Base-by-base conservation (phyloP, 1,140 invertebrate genomes). In the Apis florea region DNA sequence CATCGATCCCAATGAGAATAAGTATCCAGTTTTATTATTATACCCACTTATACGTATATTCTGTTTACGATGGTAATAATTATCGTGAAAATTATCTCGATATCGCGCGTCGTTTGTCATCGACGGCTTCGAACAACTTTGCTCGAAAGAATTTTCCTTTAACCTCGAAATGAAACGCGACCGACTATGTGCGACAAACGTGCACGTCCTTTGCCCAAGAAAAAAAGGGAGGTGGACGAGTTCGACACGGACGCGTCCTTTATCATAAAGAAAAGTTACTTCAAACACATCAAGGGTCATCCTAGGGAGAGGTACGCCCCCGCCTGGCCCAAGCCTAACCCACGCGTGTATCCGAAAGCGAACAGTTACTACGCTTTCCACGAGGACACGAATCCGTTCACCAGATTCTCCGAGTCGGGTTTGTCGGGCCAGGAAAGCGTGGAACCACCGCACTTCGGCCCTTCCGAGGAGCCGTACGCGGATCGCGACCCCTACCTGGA, bases 1-100 rank as follows among this genome's bases (percentile, higher is more conserved):
- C 90, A 99, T 99, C 91, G 98, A 99, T 95, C 99, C 99, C 40
- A 99, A 99, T 98, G 99, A 99, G 96, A 99, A 98, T 99, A 98
- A 98, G 97, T 98, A 97, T 97, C 82, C 89, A n/a, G n/a, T n/a
- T 21, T 31, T 56, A 12, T 13, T n/a, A n/a, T n/a, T n/a, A n/a
- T n/a, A n/a, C n/a, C n/a, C n/a, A n/a, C n/a, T n/a, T n/a, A n/a
- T n/a, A n/a, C n/a, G n/a, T n/a, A n/a, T n/a, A n/a, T n/a, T n/a
- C n/a, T n/a, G n/a, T n/a, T n/a, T n/a, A n/a, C n/a, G n/a, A n/a
- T n/a, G n/a, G n/a, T n/a, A n/a, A n/a, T n/a, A n/a, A n/a, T n/a
- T n/a, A n/a, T n/a, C n/a, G n/a, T n/a, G n/a, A n/a, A n/a, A n/a
- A n/a, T n/a, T n/a, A 31, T 2, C 17, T 69, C 17, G 63, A 49